Conservation (phyloP, 2,888 invertebrate species). For the Hipparchia sbordonii region DNA sequence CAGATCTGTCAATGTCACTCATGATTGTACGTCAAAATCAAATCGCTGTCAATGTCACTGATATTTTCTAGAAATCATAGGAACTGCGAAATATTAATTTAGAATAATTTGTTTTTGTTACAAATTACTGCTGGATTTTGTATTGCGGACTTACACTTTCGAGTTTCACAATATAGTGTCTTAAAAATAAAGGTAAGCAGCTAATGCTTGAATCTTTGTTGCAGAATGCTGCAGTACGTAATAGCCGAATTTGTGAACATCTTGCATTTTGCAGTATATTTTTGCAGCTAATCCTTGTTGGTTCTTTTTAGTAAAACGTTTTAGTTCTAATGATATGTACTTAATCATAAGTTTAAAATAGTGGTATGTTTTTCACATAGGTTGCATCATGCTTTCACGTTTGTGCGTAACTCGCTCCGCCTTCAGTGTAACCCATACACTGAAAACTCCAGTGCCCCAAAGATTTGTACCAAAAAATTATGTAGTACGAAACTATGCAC, state of each 20-base stretch:
- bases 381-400: constrained; percentile 77
- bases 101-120: neutral
- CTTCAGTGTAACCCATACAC: constrained; percentile 60
- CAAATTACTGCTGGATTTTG: constrained; percentile 5
- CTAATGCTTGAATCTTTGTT: neutral
- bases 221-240: neutral
- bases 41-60: no score
- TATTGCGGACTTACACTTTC: neutral
- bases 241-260: neutral
- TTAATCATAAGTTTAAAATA: neutral
- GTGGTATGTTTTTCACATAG: constrained; percentile 36
- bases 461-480: constrained; percentile 74
- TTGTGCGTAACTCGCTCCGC: constrained; percentile 69
- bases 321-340: neutral
- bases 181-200: neutral
- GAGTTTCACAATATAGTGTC: neutral
- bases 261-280: neutral
- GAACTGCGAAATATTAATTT: no score
- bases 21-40: no score
- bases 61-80: neutral
- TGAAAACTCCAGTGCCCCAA: constrained; percentile 72
- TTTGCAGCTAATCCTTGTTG: neutral
- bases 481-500: constrained; percentile 80
- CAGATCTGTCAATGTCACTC: no score
- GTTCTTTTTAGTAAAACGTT: neutral